Conservation (phyloP, 2,797 vertebrate species). For the Tapirus indicus region DNA sequence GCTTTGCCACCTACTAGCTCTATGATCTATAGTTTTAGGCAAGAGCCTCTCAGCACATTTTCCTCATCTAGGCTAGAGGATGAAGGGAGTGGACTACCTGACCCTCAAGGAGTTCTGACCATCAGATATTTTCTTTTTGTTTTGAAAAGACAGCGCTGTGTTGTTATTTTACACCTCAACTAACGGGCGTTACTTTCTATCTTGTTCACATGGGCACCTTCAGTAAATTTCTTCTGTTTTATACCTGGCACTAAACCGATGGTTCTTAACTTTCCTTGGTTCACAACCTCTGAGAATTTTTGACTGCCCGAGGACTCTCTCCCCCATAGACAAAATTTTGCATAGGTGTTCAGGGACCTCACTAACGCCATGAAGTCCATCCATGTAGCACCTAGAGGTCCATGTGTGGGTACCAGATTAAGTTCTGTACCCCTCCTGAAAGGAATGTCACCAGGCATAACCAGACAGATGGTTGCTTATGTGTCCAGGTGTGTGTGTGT, state of each 20-base stretch:
- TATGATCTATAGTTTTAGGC: slow-evolving; percentile 40
- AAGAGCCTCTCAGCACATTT: background rate
- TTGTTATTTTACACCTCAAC: slow-evolving; percentile 36
- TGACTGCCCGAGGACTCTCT: background rate
- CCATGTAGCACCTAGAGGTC: background rate
- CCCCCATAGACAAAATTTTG: background rate
- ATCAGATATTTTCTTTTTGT: slow-evolving; percentile 52
- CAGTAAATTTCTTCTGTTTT: slow-evolving; percentile 15
- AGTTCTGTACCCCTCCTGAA: background rate
- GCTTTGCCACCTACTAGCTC: slow-evolving; percentile 31
- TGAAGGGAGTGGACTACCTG: background rate
- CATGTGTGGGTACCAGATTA: background rate
- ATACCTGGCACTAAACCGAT: background rate
- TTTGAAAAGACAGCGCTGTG: slow-evolving; percentile 40
- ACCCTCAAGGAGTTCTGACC: background rate
- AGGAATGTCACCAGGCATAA: background rate
- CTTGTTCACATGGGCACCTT: background rate
- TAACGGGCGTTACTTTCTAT: background rate
- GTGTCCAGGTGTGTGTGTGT: background rate
- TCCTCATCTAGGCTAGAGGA: slow-evolving; percentile 11
- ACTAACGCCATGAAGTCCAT: background rate
- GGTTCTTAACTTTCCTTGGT: slow-evolving; percentile 16
- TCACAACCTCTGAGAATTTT: background rate
- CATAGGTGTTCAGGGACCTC: background rate
- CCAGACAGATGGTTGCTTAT: background rate